Base-by-base conservation (phyloP, 2,113 vertebrate genomes). In the Manacus vitellinus region DNA sequence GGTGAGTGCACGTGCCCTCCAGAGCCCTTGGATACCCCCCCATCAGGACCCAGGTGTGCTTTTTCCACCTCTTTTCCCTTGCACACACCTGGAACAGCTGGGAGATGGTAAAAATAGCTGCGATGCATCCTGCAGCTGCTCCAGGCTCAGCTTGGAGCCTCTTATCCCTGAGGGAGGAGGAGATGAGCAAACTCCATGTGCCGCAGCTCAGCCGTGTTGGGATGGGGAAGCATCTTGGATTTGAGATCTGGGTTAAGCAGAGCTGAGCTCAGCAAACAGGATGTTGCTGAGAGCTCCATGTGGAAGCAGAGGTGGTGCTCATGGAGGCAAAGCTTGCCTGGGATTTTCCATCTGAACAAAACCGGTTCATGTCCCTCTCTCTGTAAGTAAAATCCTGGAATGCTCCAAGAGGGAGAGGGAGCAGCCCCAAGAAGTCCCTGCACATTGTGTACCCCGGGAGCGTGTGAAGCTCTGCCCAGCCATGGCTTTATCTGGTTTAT, bases 381-480 rank as follows among this genome's bases (percentile, higher is more conserved):
- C 30, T 51, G n/a, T 14, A 9, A 58, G 46, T 7, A 25, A 77
- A 68, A 61, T 31, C 43, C 47, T 3, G 6, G 47, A 33, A 31
- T 24, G 5, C 33, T n/a, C 24, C 0, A 0, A 52, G 35, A 80
- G 27, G n/a, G 28, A 14, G 0, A 15, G 52, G 47, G 37, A 71
- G 73, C 39, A 88, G 27, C 13, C 12, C 16, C 41, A 9, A 33
- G 28, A 44, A 71, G 18, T 46, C 55, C 51, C 72, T 0, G 0
- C 14, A 24, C 28, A 1, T 0, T 0, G 0, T 30, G 17, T 30
- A 25, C 12, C 28, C 31, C 0, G 0, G 20, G 24, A 41, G 30
- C 0, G 9, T 13, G 12, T 33, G 44, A 39, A 62, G 55, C n/a
- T 65, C 49, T 83, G 56, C 61, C 31, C 44, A 27, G 68, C 6